A percentile compares a stretch with the other conserved stretches of the same genome.
Conservation (phyloP, 2,888 invertebrate species). For the Drosophila tripunctata region DNA sequence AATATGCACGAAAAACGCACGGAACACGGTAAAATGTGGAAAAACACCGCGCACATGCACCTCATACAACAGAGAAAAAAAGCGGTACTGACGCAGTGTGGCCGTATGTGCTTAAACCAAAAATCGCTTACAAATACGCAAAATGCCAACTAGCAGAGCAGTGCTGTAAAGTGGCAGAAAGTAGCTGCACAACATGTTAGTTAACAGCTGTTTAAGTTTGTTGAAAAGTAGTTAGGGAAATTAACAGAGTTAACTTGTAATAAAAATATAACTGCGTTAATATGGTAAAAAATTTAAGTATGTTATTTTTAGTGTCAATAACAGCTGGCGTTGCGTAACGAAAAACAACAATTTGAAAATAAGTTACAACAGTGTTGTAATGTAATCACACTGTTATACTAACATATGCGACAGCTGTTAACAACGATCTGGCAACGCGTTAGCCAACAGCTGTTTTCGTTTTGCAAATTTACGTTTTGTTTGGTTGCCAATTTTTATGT, state of each 20-base stretch:
- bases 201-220: background rate
- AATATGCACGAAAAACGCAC: constrained; percentile 47
- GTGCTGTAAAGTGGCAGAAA: constrained; percentile 27
- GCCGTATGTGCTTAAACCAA: constrained; percentile 9
- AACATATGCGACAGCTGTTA: background rate
- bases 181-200: background rate
- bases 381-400: background rate
- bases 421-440: constrained; percentile 14
- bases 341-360: background rate
- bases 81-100: constrained; percentile 50
- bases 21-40: constrained; percentile 31
- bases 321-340: too few species aligned
- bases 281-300: too few species aligned
- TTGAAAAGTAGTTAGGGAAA: too few species aligned
- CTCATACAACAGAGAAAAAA: constrained; percentile 47
- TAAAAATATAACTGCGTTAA: too few species aligned
- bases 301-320: too few species aligned
- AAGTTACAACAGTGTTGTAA: too few species aligned
- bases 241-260: background rate
- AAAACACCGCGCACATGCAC: constrained; percentile 47
- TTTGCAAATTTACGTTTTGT: constrained; percentile 24
- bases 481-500: constrained; percentile 13
- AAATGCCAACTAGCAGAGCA: background rate
- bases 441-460: constrained; percentile 23
- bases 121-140: constrained; percentile 6